Evolutionary conservation across 2,888 invertebrate genomes (phyloP), one percentile per base, ranked within the genome.

Genomic region (Lobophora halterata): DNA sequence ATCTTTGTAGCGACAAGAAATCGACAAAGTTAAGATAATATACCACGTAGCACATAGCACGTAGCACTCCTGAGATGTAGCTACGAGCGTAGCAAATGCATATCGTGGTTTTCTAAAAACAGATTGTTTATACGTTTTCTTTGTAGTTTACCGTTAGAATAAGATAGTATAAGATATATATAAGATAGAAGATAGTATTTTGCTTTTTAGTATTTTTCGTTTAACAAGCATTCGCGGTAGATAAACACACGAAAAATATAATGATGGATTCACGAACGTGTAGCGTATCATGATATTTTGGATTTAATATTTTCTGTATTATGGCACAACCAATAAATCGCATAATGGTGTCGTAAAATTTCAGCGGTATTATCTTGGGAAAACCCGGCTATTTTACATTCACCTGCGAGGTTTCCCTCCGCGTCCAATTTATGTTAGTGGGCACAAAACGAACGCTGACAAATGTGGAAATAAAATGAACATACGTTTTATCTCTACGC

Each of bases 381-480:
- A 81, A 80, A 81, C 75, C 78, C 71, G 73, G 83, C 82, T 85
- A 85, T 86, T 85, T 85, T 85, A 85, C 85, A 87, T 87, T 86
- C 83, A 86, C 83, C 83, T 83, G 81, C 77, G 83, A 79, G 81
- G 81, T 79, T 83, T 81, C 78, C 85, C 83, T 83, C 79, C 77
- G 72, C 80, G 79, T 85, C 82, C 86, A 86, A 86, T 86, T 86
- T 87, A 86, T 85, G 86, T 86, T 86, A 85, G 85, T 83, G 85
- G 82, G 83, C 80, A 85, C 85, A 85, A 83, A 86, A 85, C 83
- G 86, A 86, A 86, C 79, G 83, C 82, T 87, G 86, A 87, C 86
- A 86, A 87, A 87, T 86, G 85, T 81, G 79, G 76, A 86, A 85
- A 86, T 85, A 85, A 86, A 85, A 85, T 82, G 85, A 85, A 83